A percentile compares a stretch with the other conserved stretches of the same genome.
Conservation (phyloP, 1,140 invertebrate species). For the Tyrophagus putrescentiae region DNA sequence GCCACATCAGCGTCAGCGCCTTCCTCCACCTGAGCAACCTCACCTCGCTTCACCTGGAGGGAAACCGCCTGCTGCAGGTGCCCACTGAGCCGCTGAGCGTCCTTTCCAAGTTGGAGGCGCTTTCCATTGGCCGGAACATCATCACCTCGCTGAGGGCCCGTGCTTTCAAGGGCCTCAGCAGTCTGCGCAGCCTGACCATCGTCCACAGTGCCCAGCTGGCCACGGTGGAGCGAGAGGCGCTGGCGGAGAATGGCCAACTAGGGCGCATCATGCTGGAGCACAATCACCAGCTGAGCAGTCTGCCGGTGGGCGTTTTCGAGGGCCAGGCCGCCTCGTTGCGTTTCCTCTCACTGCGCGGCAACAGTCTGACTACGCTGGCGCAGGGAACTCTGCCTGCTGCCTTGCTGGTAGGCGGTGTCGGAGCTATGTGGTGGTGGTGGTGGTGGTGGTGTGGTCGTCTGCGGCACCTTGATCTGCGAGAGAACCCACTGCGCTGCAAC, state of each 20-base stretch:
- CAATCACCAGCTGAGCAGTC: slow-evolving; percentile 24
- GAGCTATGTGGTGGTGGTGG: too few relatives aligned
- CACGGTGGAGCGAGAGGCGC: slow-evolving; percentile 32
- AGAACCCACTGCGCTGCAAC: slow-evolving; percentile 70
- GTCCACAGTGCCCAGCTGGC: slow-evolving; percentile 30
- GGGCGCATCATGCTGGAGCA: slow-evolving; percentile 48
- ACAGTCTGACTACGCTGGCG: slow-evolving; percentile 24
- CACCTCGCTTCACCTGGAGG: slow-evolving; percentile 54
- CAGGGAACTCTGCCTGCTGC: slow-evolving; percentile 3
- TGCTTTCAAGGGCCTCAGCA: slow-evolving; percentile 25
- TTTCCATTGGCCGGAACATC: slow-evolving; percentile 27
- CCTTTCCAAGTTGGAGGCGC: slow-evolving; percentile 34
- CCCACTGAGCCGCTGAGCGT: slow-evolving; percentile 54
- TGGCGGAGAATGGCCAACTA: slow-evolving; percentile 38
- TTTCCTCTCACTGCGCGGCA: slow-evolving; percentile 38
- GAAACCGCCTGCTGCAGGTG: slow-evolving; percentile 54
- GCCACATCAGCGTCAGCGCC: slow-evolving; percentile 53
- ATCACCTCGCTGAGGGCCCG: slow-evolving; percentile 21
- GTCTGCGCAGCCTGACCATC: slow-evolving; percentile 27
- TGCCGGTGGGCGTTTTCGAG: slow-evolving; percentile 53
- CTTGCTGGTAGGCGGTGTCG: too few relatives aligned
- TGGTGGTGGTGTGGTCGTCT: slow-evolving; percentile 26
- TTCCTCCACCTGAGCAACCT: slow-evolving; percentile 57
- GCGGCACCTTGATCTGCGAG: slow-evolving; percentile 41
- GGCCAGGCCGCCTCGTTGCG: slow-evolving; percentile 50